Evolutionary conservation across 2,888 invertebrate genomes (phyloP), one percentile per base, ranked within the genome.

Genomic region (Zelleria hepariella): DNA sequence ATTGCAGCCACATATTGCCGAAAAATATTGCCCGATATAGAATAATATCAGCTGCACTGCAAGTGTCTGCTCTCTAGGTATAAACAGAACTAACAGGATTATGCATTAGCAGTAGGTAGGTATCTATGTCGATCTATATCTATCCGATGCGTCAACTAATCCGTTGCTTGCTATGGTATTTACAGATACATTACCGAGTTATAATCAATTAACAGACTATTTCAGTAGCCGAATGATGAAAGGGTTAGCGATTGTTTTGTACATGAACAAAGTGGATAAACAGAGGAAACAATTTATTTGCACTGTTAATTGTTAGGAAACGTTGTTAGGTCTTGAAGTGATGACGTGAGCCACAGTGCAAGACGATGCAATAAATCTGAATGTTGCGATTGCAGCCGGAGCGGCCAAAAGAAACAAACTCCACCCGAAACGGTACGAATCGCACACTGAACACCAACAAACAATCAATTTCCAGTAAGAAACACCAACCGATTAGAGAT

Each of bases 371-470:
- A 55, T 27, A 55, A n/a, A 5, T 23, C 23, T 23, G 23, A 23
- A 53, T 23, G n/a, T 53, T 8, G 53, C 20, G 23, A 21, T 51
- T 20, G 23, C 7, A 5, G 32, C 32, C 32, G 32, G 32, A 53
- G 8, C 25, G 10, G 53, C 25, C 23, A 20, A 18, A 55, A 55
- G 55, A 55, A 27, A 27, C 26, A 27, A 55, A 55, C 47, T 32
- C 24, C 48, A 5, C 5, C 20, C 21, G 26, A 7, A 51, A 74
- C 72, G 62, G 65, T 62, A 70, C 70, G 75, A 77, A 78, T 77
- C n/a, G 84, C 84, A 87, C 87, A 86, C 87, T 80, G 84, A 86
- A 87, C 86, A 86, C 86, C 87, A 85, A 84, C 83, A 86, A 82
- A 86, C 80, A 76, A 58, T 63, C 27, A 56, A 58, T 54, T 58